Evolutionary conservation across 35 echinoderm and acorn worm species (phyloP).

Genomic region (Eucidaris tribuloides): DNA sequence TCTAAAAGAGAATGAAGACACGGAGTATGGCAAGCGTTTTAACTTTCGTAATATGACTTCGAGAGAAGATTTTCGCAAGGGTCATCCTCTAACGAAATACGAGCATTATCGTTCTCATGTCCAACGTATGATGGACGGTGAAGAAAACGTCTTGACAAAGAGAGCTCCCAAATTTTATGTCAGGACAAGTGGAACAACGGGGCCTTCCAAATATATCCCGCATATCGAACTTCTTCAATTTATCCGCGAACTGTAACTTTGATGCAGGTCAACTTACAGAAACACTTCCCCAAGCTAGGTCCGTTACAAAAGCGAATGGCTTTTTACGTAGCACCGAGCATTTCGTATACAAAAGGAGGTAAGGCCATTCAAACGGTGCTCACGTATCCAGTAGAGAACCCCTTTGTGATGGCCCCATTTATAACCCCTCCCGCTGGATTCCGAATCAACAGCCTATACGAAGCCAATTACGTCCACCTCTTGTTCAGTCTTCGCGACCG

Average conservation of each 20-base stretch:
- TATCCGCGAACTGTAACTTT: background rate
- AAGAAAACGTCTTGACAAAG: constrained; percentile 42
- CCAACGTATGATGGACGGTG: constrained; percentile 38
- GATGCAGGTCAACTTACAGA: background rate
- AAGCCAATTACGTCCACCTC: constrained; percentile 49
- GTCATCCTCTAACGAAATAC: constrained; percentile 58
- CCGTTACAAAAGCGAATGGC: constrained; percentile 29
- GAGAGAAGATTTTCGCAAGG: constrained; percentile 38
- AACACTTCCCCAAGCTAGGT: constrained; percentile 7
- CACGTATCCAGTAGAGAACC: background rate
- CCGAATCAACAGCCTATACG: constrained; percentile 22
- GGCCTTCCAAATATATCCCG: constrained; percentile 27
- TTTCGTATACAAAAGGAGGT: constrained; percentile 18
- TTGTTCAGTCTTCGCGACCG: constrained; percentile 52
- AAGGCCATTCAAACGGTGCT: constrained; percentile 12
- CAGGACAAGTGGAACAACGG: constrained; percentile 61
- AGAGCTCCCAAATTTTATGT: background rate
- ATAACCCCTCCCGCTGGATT: constrained; percentile 45
- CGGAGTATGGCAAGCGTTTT: constrained; percentile 50
- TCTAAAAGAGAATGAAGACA: constrained; percentile 42
- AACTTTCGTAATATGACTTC: constrained; percentile 32
- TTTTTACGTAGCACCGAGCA: constrained; percentile 21
- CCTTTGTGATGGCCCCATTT: constrained; percentile 11
- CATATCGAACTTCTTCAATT: background rate
- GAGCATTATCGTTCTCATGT: constrained; percentile 45